Base-by-base conservation (phyloP, 2,888 invertebrate species). In the Elmis aenea region DNA sequence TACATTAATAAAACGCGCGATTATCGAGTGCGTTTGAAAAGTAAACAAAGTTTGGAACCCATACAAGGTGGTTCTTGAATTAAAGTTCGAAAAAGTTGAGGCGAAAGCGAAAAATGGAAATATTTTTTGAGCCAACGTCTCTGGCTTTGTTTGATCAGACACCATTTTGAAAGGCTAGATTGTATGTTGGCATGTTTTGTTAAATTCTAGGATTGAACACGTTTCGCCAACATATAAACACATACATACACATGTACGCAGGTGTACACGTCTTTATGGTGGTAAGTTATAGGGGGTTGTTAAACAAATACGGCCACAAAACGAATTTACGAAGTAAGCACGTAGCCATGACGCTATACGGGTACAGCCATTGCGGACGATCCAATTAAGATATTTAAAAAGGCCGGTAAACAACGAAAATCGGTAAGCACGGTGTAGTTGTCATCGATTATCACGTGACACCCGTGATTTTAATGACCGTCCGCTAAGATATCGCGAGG, bases 381-480 rank as follows among this genome's bases (percentile, higher is more conserved):
- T 59, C 68, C 65, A 64, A 69, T 69, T 70, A 71, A 71, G 71
- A 72, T 72, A 72, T 73, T 74, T 73, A 72, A 72, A 70, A 72
- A 72, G 72, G 45, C 45, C 42, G 45, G 46, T 47, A 52, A 52
- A 49, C 48, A 48, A 48, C 46, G 50, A 48, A 50, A 51, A 49
- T 48, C 46, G 69, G 69, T 66, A 62, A 71, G 68, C 70, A 67
- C 67, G 59, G 63, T 63, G 69, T 71, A 72, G 72, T 76, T 77
- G 78, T 77, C 77, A 78, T 76, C 76, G 77, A 77, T 76, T 59
- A 77, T 76, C 79, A 79, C 80, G 79, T 79, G 79, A 79, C 78
- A 74, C 56, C 53, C 61, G 75, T 75, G 77, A 76, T 77, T 77
- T 75, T 77, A 77, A 77, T 76, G 77, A 77, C 75, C 74, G 74